Evolutionary conservation across 2,888 invertebrate genomes (phyloP), one percentile per base, ranked within the genome.

Genomic region (Acleris cristana): DNA sequence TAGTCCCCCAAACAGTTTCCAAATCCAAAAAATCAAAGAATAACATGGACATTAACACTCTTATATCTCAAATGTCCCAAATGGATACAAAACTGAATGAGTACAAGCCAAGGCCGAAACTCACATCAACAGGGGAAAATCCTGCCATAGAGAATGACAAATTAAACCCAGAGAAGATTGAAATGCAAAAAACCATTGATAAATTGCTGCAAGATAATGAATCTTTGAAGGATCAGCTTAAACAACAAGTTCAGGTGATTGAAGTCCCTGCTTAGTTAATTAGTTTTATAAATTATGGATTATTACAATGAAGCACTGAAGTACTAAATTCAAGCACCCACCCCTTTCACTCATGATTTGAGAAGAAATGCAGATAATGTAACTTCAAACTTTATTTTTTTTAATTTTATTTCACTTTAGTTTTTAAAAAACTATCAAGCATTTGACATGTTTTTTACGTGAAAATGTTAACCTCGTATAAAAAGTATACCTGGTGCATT

Each of bases 211-310:
- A 94, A 74, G 96, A 96, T 74, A 96, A 96, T 81, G 94, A 94
- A 73, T 94, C 95, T 78, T 90, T 96, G 52, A 96, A 96, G 78
- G 96, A 95, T 75, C 97, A 97, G 78, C 88, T 97, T n/a, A 97
- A 96, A 80, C 97, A 97, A 81, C 97, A 97, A 91, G 95, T 95
- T 16, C 97, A 97, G 90, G 96, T 95, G 80, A 62, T 55, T 58
- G 6, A 52, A n/a, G 19, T 26, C 21, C 4, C 51, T 34, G 23
- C 19, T 26, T 53, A 21, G 14, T 4, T 14, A 14, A 14, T 40
- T 14, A 40, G 14, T 14, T 14, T 34, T 34, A 30, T 30, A 30
- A 34, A 10, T 34, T 3, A 8, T 34, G 34, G 2, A 34, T 34
- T 10, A 2, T 34, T 3, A 34, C 10, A 10, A 34, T 26, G 26